These are phyloP conservation scores for Corticium candelabrum DNA, from an alignment of 37 sponge, comb jelly and placozoan species.

Conservation along the genomic window DNA sequence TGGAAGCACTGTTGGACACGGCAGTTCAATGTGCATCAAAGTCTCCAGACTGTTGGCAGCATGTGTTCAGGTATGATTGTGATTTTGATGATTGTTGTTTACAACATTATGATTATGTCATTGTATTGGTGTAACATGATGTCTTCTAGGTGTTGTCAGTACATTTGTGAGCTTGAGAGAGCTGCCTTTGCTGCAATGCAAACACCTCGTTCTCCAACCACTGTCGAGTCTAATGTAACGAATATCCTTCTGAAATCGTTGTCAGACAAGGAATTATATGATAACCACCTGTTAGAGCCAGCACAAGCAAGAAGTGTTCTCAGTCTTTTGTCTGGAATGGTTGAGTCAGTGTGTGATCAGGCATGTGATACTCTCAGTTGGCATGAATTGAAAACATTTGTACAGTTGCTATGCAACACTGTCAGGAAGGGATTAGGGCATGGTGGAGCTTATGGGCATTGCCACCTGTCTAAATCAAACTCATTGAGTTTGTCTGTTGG, in stretches of 20 bases:
- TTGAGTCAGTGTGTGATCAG: not conserved
- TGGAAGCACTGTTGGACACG: not conserved
- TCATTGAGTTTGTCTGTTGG: no score
- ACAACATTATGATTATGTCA: no score
- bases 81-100: no score
- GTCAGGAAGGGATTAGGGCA: no score
- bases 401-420: not conserved
- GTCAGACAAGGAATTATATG: not conserved
- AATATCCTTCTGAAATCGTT: not conserved
- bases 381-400: not conserved
- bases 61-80: not conserved
- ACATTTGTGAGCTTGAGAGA: not conserved
- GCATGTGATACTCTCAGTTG: not conserved
- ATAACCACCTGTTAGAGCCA: not conserved
- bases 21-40: not conserved
- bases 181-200: not conserved
- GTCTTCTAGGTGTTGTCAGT: not conserved
- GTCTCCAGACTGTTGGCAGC: not conserved
- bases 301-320: not conserved
- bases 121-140: no score
- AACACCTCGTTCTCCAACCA: not conserved
- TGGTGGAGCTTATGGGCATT: no score
- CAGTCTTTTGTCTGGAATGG: not conserved
- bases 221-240: not conserved
- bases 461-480: no score